Evolutionary conservation across 1,140 invertebrate species (phyloP), one percentile per base, ranked within the genome.

Genomic region (Lordiphosa stackelbergi): DNA sequence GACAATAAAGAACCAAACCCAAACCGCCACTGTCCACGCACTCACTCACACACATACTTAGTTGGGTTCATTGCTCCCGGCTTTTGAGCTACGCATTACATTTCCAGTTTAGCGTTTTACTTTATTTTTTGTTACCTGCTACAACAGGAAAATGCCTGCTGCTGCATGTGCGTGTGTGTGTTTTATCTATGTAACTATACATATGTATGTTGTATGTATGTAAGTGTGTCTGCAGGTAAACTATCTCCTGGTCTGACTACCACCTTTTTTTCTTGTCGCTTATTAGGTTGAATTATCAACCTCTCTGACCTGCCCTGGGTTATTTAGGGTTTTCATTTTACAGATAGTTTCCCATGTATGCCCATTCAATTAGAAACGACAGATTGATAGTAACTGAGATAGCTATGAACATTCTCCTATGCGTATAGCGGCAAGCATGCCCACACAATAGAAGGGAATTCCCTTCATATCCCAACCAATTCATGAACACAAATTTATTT

Each of bases 71-170:
- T 81, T 79, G 75, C 81, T 79, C 75, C 75, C 75, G 28, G 68
- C 49, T 69, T 71, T 79, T 71, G 49, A 75, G 71, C 66, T 83
- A 79, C 75, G 75, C 77, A 79, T 79, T 79, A 71, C 66, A 75
- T 83, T 79, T 79, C 75, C 75, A 79, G 75, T 79, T 79, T 79
- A 71, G 37, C 68, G 77, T 79, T 75, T 79, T 75, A 83, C 61
- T 69, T 69, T 69, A 72, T 59, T 58, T 45, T 63, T 60, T 84
- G 22, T 78, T 83, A 83, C 77, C 77, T 81, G 77, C 62, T 54
- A 55, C 66, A 77, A 73, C 72, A 83, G 77, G 77, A 81, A 81
- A 81, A 77, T 81, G 66, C 62, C 13, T 53, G 41, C 31, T 37
- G 19, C 37, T 58, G 66, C 36, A 22, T 34, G 2, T 45, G 24